Evolutionary conservation across 2,113 vertebrate genomes (phyloP), one percentile per base, ranked within the genome.

Genomic region (Colaptes auratus): DNA sequence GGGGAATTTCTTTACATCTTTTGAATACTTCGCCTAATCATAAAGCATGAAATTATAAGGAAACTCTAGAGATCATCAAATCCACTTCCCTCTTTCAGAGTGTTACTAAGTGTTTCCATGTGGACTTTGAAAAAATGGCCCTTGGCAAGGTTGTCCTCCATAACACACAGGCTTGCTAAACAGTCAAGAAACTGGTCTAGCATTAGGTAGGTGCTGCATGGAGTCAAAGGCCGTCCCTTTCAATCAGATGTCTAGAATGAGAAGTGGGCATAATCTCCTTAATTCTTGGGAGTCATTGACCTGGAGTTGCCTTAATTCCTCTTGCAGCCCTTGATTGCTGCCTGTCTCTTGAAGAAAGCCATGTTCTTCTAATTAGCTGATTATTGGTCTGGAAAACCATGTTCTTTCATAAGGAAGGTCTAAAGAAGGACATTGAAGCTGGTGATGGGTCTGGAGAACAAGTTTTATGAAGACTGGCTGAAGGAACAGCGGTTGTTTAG

Each of bases 351-450:
- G 61, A 65, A 55, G 33, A 93, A 88, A 74, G 23, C 27, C 50
- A 69, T 58, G 61, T 31, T 86, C 66, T 84, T 82, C 76, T 86
- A 86, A 95, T 90, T 84, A 88, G 36, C 16, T 90, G 73, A 60
- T 36, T 88, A 81, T 24, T 52, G 89, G 24, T 74, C 74, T 95
- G 73, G 77, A 94, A 96, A 90, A 92, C 56, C n/a, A 35, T 2
- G 5, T 39, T 31, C 42, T 83, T 85, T 96, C 70, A 73, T 82
- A 86, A 28, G 24, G n/a, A 25, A 70, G 10, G 15, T 70, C 23
- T 23, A 50, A 21, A 70, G 66, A 33, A 50, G 23, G 24, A 6
- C 46, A 67, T 7, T 15, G 23, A 52, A 70, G 67, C 31, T 50
- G n/a, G 21, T 52, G 46, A 52, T 52, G 23, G 67, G 46, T 52